Percentiles rank a stretch among this genome's conserved stretches.
These are phyloP conservation scores for Nephrotoma appendiculata DNA, from an alignment of 2,888 invertebrate genomes.

Conservation along the genomic window DNA sequence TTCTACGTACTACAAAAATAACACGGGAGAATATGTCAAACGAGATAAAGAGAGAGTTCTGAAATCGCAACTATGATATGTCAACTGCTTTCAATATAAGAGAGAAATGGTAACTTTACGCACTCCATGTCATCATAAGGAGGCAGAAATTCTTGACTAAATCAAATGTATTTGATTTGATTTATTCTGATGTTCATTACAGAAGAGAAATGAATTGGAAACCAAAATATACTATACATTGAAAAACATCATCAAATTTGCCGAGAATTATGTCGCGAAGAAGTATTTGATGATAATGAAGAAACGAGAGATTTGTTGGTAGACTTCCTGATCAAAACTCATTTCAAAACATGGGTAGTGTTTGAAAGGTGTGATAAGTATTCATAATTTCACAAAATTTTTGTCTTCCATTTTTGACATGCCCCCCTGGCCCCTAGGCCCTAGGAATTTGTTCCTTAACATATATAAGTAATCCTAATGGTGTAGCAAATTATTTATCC, in stretches of 20 bases:
- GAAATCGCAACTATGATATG: constrained; percentile 26
- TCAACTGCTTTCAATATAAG: constrained; percentile 19
- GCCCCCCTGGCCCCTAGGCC: too few species aligned
- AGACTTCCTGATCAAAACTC: too few species aligned
- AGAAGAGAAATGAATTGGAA: constrained; percentile 21
- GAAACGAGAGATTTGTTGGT: background rate
- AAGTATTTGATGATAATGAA: constrained; percentile 3
- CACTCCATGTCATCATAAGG: constrained; percentile 25
- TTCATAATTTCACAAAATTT: too few species aligned
- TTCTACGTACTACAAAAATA: constrained; percentile 18
- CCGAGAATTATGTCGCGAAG: constrained; percentile 12
- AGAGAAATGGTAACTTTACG: constrained; percentile 25
- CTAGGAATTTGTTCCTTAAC: too few species aligned
- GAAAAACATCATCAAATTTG: constrained; percentile 18
- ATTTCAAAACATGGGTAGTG: too few species aligned
- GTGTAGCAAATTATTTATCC: too few species aligned
- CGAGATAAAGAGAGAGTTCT: constrained; percentile 18
- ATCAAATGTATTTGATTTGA: constrained; percentile 21
- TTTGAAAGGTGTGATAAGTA: too few species aligned
- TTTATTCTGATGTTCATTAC: constrained; percentile 21
- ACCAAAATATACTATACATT: constrained; percentile 22
- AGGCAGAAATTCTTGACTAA: constrained; percentile 22
- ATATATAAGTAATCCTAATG: too few species aligned
- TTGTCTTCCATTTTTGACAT: too few species aligned
- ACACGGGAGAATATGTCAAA: constrained; percentile 14